These are phyloP conservation scores for Drosophila kanekoi DNA, from an alignment of 2,888 invertebrate genomes.

Conservation along the genomic window DNA sequence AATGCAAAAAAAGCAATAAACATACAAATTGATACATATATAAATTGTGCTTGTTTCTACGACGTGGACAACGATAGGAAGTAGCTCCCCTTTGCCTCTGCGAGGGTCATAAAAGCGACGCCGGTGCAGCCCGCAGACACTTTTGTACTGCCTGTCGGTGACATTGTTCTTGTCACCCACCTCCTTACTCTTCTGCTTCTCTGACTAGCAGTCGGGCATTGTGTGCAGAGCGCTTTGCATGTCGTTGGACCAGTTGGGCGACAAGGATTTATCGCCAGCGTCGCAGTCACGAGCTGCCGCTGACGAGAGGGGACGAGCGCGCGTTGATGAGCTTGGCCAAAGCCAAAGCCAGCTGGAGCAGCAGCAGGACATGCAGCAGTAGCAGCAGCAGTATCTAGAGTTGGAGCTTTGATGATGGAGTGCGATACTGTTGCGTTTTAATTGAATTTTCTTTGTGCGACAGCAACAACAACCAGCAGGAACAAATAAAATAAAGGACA, in stretches of 20 bases:
- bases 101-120: conserved; percentile 46
- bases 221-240: conserved; percentile 55
- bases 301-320: conserved; percentile 32
- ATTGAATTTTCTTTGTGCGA: conserved; percentile 83
- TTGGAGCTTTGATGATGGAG: conserved; percentile 76
- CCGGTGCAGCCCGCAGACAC: conserved; percentile 60
- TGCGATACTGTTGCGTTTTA: conserved; percentile 84
- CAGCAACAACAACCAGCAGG: conserved; percentile 52
- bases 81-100: not conserved
- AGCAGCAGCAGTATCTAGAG: conserved; percentile 10
- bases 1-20: conserved; percentile 35
- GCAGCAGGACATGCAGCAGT: conserved; percentile 4
- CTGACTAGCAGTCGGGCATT: conserved; percentile 9
- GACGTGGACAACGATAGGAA: conserved; percentile 2
- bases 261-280: conserved; percentile 80
- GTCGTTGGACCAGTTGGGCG: conserved; percentile 63
- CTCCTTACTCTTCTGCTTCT: not conserved
- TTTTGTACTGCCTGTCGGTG: conserved; percentile 54
- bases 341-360: conserved; percentile 27
- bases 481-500: conserved; percentile 66
- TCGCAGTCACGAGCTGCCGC: conserved; percentile 34
- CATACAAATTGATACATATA: conserved; percentile 26
- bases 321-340: conserved; percentile 60
- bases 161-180: conserved; percentile 34
- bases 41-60: conserved; percentile 9